Conservation (phyloP, 2,888 invertebrate genomes). For the Hirtodrosophila cameraria region DNA sequence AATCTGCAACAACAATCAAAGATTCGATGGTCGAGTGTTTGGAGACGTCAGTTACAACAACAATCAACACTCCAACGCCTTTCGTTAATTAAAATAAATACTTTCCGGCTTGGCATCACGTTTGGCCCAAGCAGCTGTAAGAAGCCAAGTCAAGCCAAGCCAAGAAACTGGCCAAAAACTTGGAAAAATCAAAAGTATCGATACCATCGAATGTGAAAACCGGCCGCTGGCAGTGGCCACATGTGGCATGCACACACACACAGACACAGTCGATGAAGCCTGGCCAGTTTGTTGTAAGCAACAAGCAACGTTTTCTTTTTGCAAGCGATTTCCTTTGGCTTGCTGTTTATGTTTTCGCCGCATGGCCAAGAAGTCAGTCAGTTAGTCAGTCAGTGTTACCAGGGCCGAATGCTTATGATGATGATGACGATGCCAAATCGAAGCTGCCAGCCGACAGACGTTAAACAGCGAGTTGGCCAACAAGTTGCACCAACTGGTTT, state of each 20-base stretch:
- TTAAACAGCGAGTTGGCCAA: conserved; percentile 54
- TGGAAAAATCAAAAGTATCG: conserved; percentile 43
- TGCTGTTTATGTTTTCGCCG: conserved; percentile 54
- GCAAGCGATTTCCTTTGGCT: conserved; percentile 46
- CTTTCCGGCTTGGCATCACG: conserved; percentile 66
- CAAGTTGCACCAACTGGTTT: conserved; percentile 67
- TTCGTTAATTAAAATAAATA: conserved; percentile 76
- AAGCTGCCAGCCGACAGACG: conserved; percentile 22
- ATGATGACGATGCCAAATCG: conserved; percentile 71
- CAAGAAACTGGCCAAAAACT: conserved; percentile 49
- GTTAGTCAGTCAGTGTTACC: conserved; percentile 68
- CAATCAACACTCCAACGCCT: conserved; percentile 52
- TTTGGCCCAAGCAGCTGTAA: conserved; percentile 13
- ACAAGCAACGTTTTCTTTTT: conserved; percentile 55
- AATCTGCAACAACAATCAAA: conserved; percentile 36
- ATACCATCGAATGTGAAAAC: conserved; percentile 62
- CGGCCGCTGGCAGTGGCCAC: conserved; percentile 48
- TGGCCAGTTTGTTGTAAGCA: conserved; percentile 14
- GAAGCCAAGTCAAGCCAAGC: too few relatives aligned
- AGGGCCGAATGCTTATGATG: conserved; percentile 38
- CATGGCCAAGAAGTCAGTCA: conserved; percentile 64
- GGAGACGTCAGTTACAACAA: not conserved
- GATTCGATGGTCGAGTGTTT: conserved; percentile 1
- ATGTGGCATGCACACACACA: too few relatives aligned
- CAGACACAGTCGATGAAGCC: conserved; percentile 1